A percentile compares a stretch with the other conserved stretches of the same genome.
phyloP scores from a whole-genome alignment of 2,888 invertebrate species.

The Dichetophora obliterata region DNA sequence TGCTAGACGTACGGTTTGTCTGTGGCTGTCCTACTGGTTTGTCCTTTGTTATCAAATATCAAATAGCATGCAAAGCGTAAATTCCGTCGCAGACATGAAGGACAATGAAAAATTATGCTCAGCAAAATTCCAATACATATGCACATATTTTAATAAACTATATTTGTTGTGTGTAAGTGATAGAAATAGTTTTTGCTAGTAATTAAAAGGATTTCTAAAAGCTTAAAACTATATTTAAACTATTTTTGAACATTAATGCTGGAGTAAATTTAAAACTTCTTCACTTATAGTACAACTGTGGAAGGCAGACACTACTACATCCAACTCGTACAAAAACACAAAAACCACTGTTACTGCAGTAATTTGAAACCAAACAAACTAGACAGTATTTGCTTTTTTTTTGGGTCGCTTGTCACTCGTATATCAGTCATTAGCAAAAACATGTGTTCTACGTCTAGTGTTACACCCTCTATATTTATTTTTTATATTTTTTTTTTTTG shows the following conservation, averaged over 20 bases:
- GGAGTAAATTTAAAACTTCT: neutral
- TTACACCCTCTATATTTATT: conserved; percentile 49
- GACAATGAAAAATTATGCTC: conserved; percentile 11
- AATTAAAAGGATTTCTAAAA: neutral
- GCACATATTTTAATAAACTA: neutral
- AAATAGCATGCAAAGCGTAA: conserved; percentile 32
- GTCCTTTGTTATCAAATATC: conserved; percentile 32
- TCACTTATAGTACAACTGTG: neutral
- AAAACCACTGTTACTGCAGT: neutral
- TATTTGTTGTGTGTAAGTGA: too few species aligned
- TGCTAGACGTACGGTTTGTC: conserved; percentile 13
- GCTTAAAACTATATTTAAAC: too few species aligned
- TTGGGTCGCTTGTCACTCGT: conserved; percentile 44
- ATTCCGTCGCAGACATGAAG: conserved; percentile 21
- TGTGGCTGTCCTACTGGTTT: conserved; percentile 10
- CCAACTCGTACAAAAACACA: neutral
- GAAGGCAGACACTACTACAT: too few species aligned
- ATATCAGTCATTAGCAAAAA: conserved; percentile 42
- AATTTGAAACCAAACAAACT: neutral
- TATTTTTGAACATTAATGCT: neutral
- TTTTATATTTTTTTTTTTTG: neutral
- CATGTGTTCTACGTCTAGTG: conserved; percentile 49
- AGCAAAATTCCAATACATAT: conserved; percentile 15
- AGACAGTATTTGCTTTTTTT: neutral
- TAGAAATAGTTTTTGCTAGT: neutral